Evolutionary conservation across 2,113 vertebrate genomes (phyloP).

Genomic region (Paracanthobrama guichenoti): DNA sequence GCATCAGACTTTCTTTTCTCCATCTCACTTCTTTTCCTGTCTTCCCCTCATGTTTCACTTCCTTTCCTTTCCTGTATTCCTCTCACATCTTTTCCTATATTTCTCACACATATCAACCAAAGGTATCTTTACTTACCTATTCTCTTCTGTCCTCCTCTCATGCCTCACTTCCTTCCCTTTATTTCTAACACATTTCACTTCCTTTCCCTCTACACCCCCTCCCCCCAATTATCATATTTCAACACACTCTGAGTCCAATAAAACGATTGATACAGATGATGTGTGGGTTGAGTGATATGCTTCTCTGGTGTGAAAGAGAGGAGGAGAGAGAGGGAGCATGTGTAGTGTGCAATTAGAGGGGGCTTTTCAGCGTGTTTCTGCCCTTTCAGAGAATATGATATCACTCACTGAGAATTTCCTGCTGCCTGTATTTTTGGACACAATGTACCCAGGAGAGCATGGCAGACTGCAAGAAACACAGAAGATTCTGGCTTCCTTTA

Average conservation of each 20-base stretch:
- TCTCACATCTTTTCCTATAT: not conserved
- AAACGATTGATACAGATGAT: conserved; percentile 59
- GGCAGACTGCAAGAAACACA: conserved; percentile 43
- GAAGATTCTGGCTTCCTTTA: conserved; percentile 26
- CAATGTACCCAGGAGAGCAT: conserved; percentile 54
- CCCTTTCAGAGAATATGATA: conserved; percentile 53
- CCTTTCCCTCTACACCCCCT: conserved; percentile 8
- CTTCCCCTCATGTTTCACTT: not conserved
- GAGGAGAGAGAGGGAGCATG: conserved; percentile 48
- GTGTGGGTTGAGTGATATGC: conserved; percentile 58
- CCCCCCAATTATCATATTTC: conserved; percentile 53
- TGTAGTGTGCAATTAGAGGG: conserved; percentile 55
- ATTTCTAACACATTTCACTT: not conserved
- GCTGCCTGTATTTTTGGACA: conserved; percentile 57
- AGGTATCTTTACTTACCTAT: not conserved
- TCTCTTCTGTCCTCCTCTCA: not conserved
- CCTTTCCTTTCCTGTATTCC: not conserved
- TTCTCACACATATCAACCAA: not conserved
- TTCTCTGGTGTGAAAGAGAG: conserved; percentile 48
- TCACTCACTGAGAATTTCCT: conserved; percentile 57
- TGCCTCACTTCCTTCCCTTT: not conserved
- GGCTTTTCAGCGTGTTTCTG: conserved; percentile 40
- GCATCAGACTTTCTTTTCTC: not conserved
- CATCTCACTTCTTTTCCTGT: not conserved
- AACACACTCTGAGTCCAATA: conserved; percentile 51